These are phyloP conservation scores for Limanda limanda DNA, from an alignment of 2,113 vertebrate genomes.

Conservation along the genomic window DNA sequence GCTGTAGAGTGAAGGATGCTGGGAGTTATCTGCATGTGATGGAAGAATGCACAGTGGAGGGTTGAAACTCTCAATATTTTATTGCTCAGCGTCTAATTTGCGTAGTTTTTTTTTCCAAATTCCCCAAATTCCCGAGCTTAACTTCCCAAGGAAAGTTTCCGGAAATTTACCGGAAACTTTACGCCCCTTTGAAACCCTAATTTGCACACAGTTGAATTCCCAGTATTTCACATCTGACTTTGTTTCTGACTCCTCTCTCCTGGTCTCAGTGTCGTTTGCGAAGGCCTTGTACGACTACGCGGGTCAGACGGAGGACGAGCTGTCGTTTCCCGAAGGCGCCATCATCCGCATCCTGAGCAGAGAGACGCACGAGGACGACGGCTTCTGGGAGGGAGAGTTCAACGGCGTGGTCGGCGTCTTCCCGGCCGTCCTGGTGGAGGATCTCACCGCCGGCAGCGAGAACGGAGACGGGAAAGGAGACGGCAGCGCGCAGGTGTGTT, in stretches of 20 bases:
- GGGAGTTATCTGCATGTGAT: too few relatives aligned
- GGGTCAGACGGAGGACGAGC: constrained; percentile 93
- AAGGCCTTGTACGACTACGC: constrained; percentile 94
- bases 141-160: too few relatives aligned
- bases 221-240: too few relatives aligned
- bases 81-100: too few relatives aligned
- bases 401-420: constrained; percentile 91
- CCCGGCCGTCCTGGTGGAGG: constrained; percentile 95
- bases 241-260: neutral
- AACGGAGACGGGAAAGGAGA: constrained; percentile 82
- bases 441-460: constrained; percentile 88
- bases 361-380: constrained; percentile 96
- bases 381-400: constrained; percentile 98
- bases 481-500: constrained; percentile 41
- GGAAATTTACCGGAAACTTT: too few relatives aligned
- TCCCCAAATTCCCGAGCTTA: too few relatives aligned
- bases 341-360: constrained; percentile 97
- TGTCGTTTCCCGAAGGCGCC: constrained; percentile 96
- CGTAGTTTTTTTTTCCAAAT: too few relatives aligned
- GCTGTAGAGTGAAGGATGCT: too few relatives aligned
- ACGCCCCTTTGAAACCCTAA: too few relatives aligned
- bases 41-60: too few relatives aligned
- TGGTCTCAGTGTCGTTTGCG: constrained; percentile 64
- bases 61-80: too few relatives aligned
- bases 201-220: too few relatives aligned